Conservation (phyloP, 2,113 vertebrate genomes). For the Corythornis madagascariensis region DNA sequence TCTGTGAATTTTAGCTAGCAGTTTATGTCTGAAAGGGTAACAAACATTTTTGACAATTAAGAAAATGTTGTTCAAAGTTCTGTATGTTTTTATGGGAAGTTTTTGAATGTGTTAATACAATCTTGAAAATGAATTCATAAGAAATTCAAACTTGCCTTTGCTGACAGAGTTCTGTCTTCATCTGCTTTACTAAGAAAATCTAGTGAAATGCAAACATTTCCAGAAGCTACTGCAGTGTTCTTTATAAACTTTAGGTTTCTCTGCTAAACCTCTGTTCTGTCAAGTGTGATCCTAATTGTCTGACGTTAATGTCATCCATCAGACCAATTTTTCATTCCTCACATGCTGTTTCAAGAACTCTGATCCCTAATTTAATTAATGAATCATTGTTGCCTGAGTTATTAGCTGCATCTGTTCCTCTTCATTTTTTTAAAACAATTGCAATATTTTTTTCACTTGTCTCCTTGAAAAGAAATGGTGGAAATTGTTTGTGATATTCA, state of each 20-base stretch:
- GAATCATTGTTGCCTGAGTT: constrained; percentile 44
- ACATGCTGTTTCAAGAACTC: constrained; percentile 42
- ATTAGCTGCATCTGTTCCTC: constrained; percentile 7
- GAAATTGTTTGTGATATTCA: neutral
- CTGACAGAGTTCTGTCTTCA: neutral
- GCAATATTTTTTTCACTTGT: neutral
- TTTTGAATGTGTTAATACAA: neutral
- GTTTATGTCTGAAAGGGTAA: neutral
- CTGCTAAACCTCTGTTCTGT: constrained; percentile 42
- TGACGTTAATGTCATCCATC: constrained; percentile 14
- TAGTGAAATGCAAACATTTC: neutral
- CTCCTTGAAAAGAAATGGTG: neutral
- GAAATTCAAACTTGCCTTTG: neutral
- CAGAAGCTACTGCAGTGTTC: constrained; percentile 21
- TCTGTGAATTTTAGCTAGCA: neutral
- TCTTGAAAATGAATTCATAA: neutral
- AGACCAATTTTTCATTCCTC: constrained; percentile 42
- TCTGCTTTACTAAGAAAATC: neutral
- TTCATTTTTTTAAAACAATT: neutral
- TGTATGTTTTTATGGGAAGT: neutral
- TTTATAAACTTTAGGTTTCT: constrained; percentile 23
- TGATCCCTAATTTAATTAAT: constrained; percentile 62
- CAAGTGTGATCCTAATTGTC: constrained; percentile 53
- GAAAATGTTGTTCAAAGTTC: neutral
- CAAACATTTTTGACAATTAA: neutral